phyloP scores from a whole-genome alignment of 2,113 vertebrate genomes.

The Colistium nudipinnis region DNA sequence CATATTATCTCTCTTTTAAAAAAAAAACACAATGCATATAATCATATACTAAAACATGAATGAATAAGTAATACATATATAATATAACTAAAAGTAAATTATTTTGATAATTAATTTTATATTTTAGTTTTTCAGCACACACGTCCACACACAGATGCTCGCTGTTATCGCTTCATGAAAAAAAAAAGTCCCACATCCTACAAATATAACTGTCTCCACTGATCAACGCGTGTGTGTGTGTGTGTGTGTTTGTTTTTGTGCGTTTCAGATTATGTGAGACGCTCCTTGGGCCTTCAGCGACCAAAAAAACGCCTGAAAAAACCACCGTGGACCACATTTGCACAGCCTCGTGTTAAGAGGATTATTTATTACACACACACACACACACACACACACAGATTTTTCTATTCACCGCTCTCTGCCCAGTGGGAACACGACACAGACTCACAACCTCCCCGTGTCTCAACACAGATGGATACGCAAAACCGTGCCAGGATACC shows the following conservation, averaged over 20 bases:
- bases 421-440: conserved; percentile 26
- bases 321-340: conserved; percentile 17
- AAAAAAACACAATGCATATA: no score
- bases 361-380: conserved; percentile 48
- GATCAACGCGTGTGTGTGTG: background rate
- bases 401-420: conserved; percentile 5
- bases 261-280: background rate
- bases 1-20: no score
- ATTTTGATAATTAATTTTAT: no score
- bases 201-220: background rate
- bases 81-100: no score
- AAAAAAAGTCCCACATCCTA: background rate
- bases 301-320: conserved; percentile 20
- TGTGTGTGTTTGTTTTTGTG: background rate
- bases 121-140: no score
- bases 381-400: conserved; percentile 33
- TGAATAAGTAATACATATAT: no score
- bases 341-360: conserved; percentile 21
- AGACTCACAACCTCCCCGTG: background rate
- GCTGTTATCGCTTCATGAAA: no score
- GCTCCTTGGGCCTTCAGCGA: conserved; percentile 25
- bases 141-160: no score
- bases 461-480: background rate
- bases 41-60: no score
- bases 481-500: background rate